Conservation (phyloP, 2,888 invertebrate species). For the Dicyrtoma fusca region DNA sequence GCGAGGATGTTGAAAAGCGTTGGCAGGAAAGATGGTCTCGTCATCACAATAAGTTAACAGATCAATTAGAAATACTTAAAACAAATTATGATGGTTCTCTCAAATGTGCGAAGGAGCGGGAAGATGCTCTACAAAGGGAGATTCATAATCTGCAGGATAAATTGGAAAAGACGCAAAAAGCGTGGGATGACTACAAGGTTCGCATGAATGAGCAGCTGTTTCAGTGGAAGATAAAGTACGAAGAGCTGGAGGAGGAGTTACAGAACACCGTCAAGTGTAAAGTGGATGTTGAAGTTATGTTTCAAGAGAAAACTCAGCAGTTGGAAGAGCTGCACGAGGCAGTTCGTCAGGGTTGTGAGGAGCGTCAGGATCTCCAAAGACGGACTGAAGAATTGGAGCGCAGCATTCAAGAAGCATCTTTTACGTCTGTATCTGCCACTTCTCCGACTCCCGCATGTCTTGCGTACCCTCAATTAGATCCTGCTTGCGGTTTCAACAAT, state of each 20-base stretch:
- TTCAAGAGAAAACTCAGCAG: constrained; percentile 38
- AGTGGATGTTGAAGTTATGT: constrained; percentile 40
- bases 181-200: constrained; percentile 26
- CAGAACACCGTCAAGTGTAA: constrained; percentile 24
- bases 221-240: constrained; percentile 31
- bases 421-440: neutral
- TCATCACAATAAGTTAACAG: constrained; percentile 36
- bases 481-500: too few species aligned
- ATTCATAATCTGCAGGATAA: constrained; percentile 24
- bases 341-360: constrained; percentile 40
- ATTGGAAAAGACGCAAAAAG: constrained; percentile 26
- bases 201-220: constrained; percentile 12
- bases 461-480: too few species aligned
- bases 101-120: constrained; percentile 25
- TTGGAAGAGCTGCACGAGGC: constrained; percentile 41
- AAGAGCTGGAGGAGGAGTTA: constrained; percentile 27
- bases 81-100: constrained; percentile 39
- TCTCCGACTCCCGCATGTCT: neutral
- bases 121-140: constrained; percentile 30
- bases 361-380: constrained; percentile 38
- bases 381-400: constrained; percentile 28
- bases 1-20: constrained; percentile 38
- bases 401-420: constrained; percentile 37
- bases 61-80: constrained; percentile 39
- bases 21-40: constrained; percentile 44